Evolutionary conservation across 1,140 invertebrate species (phyloP).

Genomic region (Cotesia typhae): DNA sequence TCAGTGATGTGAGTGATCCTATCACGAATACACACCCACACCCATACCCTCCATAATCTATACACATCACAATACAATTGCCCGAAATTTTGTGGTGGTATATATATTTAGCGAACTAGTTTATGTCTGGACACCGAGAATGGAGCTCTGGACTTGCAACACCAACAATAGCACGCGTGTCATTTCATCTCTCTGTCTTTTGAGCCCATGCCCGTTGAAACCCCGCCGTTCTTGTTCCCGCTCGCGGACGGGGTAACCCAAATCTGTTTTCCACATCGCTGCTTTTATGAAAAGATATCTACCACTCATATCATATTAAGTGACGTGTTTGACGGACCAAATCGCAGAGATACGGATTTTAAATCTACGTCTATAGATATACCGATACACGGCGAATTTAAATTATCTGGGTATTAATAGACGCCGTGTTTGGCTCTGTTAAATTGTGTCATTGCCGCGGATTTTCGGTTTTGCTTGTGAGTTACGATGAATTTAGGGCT

Average conservation of each 20-base stretch:
- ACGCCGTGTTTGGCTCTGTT: too few species aligned
- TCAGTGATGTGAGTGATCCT: slow-evolving; percentile 17
- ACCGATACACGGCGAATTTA: too few species aligned
- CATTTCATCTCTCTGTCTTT: slow-evolving; percentile 13
- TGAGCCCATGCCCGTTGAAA: background rate
- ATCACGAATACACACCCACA: background rate
- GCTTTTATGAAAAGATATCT: slow-evolving; percentile 23
- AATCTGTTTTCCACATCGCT: slow-evolving; percentile 25
- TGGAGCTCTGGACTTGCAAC: slow-evolving; percentile 2
- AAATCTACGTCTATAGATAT: background rate
- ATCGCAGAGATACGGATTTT: slow-evolving; percentile 7
- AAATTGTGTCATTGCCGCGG: too few species aligned
- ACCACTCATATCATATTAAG: slow-evolving; percentile 23
- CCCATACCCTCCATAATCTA: background rate
- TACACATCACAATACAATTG: background rate
- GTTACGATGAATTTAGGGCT: too few species aligned
- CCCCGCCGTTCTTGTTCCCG: background rate
- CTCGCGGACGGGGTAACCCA: background rate
- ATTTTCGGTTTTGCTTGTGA: too few species aligned
- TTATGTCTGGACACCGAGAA: background rate
- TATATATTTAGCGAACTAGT: slow-evolving; percentile 11
- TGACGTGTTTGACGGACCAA: slow-evolving; percentile 23
- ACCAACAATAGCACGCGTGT: slow-evolving; percentile 18
- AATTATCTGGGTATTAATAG: too few species aligned
- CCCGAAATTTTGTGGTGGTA: background rate